Evolutionary conservation across 2,888 invertebrate species (phyloP).

Genomic region (Hedychridium roseum): DNA sequence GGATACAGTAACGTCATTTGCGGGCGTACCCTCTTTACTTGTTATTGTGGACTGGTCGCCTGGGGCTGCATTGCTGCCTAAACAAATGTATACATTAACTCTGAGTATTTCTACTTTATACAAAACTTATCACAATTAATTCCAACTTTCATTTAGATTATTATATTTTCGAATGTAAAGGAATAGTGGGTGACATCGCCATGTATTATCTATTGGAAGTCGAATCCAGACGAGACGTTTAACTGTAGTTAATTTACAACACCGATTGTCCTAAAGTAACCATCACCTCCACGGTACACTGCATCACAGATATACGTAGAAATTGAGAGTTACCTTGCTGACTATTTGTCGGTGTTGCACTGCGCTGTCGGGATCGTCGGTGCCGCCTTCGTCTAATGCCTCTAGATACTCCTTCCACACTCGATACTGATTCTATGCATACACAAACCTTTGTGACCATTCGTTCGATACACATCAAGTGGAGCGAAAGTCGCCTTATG

Average conservation of each 20-base stretch:
- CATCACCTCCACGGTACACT: no score
- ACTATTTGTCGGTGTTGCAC: slow-evolving; percentile 58
- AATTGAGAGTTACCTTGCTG: slow-evolving; percentile 52
- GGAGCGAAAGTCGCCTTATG: slow-evolving; percentile 1
- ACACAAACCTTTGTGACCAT: slow-evolving; percentile 63
- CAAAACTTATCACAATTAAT: no score
- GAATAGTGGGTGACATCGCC: background rate
- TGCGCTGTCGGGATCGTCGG: slow-evolving; percentile 56
- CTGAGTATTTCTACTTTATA: slow-evolving; percentile 13
- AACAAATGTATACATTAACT: slow-evolving; percentile 37
- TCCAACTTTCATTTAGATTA: no score
- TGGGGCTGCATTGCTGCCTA: slow-evolving; percentile 55
- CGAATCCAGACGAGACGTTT: background rate
- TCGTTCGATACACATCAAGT: slow-evolving; percentile 28
- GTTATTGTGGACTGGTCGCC: slow-evolving; percentile 57
- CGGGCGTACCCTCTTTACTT: slow-evolving; percentile 56
- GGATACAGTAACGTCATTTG: slow-evolving; percentile 53
- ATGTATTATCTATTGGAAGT: background rate
- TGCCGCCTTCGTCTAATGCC: slow-evolving; percentile 57
- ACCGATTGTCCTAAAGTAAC: slow-evolving; percentile 40
- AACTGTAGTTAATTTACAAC: slow-evolving; percentile 1
- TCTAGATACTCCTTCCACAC: slow-evolving; percentile 68
- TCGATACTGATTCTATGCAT: slow-evolving; percentile 69
- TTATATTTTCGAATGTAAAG: no score
- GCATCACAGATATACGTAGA: no score